phyloP scores from a whole-genome alignment of 1,140 invertebrate species.

The Eurosta solidaginis region DNA sequence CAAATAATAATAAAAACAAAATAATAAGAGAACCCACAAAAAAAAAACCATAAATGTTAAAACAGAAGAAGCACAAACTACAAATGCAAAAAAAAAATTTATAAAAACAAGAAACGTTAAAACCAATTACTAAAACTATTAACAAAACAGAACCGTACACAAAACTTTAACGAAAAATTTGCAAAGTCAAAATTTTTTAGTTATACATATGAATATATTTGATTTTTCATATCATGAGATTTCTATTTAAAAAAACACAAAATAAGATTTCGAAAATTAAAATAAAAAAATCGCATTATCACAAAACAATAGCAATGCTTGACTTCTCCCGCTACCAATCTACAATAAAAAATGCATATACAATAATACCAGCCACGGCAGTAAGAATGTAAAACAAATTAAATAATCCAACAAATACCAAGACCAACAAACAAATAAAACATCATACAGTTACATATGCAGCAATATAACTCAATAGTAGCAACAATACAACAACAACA shows the following conservation, averaged over 20 bases:
- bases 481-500: not conserved
- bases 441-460: not conserved
- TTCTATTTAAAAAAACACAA: not conserved
- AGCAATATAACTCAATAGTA: not conserved
- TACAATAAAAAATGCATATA: not conserved
- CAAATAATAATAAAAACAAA: constrained; percentile 35
- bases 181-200: no score
- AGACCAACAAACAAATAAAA: not conserved
- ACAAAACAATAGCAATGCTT: not conserved
- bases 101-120: constrained; percentile 41
- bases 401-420: not conserved
- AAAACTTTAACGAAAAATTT: no score
- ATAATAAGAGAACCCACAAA: constrained; percentile 30
- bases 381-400: not conserved
- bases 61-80: constrained; percentile 37
- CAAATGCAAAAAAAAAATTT: constrained; percentile 48
- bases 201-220: no score
- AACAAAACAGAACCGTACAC: no score
- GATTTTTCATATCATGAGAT: no score
- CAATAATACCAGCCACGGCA: not conserved
- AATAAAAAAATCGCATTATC: not conserved
- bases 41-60: constrained; percentile 46
- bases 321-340: not conserved
- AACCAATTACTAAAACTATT: no score
- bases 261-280: not conserved